Percentiles rank a stretch among this genome's conserved stretches.
These are phyloP conservation scores for Nipponia nippon DNA, from an alignment of 2,113 vertebrate genomes.

Conservation along the genomic window DNA sequence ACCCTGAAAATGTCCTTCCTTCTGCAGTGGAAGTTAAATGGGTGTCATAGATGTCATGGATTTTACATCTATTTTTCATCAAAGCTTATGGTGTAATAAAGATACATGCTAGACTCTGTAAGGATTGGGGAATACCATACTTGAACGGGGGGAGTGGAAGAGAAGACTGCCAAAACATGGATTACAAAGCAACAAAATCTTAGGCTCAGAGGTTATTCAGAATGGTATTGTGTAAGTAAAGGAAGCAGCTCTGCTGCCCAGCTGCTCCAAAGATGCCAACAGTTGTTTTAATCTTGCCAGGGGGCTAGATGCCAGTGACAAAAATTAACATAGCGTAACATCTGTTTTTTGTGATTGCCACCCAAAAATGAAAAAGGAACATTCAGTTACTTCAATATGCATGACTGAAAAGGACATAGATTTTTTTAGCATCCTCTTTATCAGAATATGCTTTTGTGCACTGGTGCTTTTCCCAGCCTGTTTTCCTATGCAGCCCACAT, in stretches of 20 bases:
- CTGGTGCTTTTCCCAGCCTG: background rate
- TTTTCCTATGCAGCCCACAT: background rate
- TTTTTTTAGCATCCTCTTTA: background rate
- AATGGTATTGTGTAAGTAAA: background rate
- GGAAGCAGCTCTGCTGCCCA: background rate
- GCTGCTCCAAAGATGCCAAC: constrained; percentile 10
- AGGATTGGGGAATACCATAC: background rate
- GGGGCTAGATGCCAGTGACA: constrained; percentile 23
- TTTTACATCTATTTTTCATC: background rate
- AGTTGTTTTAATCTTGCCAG: background rate
- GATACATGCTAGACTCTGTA: background rate
- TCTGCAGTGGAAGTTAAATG: background rate
- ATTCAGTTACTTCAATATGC: background rate
- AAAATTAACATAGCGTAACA: constrained; percentile 9
- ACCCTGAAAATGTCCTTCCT: background rate
- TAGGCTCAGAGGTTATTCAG: background rate
- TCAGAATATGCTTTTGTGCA: background rate
- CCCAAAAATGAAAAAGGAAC: background rate
- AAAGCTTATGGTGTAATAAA: background rate
- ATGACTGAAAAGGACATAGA: background rate
- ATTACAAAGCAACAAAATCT: background rate
- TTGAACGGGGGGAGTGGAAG: background rate
- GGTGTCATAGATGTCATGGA: background rate
- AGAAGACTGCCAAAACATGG: background rate
- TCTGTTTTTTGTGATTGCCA: background rate